A percentile compares a stretch with the other conserved stretches of the same genome.
Evolutionary conservation across 2,888 invertebrate species (phyloP).

Genomic region (Machimus rusticus): DNA sequence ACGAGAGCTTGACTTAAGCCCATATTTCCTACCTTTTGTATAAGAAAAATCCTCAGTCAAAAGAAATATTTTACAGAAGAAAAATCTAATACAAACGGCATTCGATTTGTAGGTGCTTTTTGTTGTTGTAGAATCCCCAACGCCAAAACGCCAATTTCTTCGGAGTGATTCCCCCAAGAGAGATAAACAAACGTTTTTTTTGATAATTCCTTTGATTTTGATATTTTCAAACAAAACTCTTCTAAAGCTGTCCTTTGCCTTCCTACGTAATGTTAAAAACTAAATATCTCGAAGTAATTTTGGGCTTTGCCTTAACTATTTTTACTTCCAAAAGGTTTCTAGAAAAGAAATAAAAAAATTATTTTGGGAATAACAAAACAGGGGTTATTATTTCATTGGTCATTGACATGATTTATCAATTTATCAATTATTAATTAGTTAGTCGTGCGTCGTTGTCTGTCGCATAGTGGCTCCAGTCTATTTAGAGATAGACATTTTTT

Average conservation of each 20-base stretch:
- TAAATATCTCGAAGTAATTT: not conserved
- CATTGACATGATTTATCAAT: not conserved
- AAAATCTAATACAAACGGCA: no score
- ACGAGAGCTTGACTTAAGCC: no score
- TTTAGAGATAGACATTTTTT: no score
- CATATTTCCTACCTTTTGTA: no score
- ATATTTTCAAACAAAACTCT: not conserved
- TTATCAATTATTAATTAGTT: not conserved
- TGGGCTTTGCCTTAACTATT: no score
- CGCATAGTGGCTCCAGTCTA: no score
- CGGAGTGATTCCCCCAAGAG: not conserved
- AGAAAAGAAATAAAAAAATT: not conserved
- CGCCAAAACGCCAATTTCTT: no score
- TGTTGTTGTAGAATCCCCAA: no score
- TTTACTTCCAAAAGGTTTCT: not conserved
- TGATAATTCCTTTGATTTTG: not conserved
- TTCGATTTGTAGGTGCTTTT: no score
- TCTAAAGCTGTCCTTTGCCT: not conserved
- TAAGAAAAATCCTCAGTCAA: no score
- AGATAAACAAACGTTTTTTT: not conserved
- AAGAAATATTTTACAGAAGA: no score
- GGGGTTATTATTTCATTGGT: not conserved
- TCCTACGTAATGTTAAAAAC: not conserved
- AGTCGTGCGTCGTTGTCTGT: not conserved
- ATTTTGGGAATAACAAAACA: not conserved